Base-by-base conservation (phyloP, 2,113 vertebrate genomes). In the Tapirus terrestris region DNA sequence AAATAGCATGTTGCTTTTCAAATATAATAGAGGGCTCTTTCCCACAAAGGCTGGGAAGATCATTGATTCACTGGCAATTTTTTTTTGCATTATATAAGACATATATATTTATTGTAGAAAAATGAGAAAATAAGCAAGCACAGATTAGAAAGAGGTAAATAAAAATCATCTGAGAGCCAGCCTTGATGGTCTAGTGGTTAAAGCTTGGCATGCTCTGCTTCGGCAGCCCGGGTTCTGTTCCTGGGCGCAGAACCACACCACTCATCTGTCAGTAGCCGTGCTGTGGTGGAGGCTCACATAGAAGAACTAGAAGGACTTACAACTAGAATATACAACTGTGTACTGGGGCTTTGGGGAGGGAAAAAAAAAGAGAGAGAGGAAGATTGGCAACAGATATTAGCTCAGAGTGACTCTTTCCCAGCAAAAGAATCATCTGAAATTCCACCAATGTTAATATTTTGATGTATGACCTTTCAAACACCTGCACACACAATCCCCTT, bases 81-180 rank as follows among this genome's bases (percentile, higher is more conserved):
- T 3, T 23, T 77, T 94, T 76, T 87, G 43, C 25, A 73, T 88
- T 53, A 48, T 58, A 14, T 56, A 89, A 70, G 11, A 82, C 83
- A 60, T 89, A 77, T 17, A 16, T 70, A 17, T 45, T 73, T 83
- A 80, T 80, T 84, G 13, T 76, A 77, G 58, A 82, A 76, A 94
- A 89, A 63, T 65, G 12, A 20, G 63, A 87, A 97, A 91, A 67
- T 77, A 91, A 93, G 13, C 31, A 97, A 97, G 65, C 58, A 36
- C 17, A 70, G 23, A 31, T 39, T 79, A 94, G 85, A 83, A 91
- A 86, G 93, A 82, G 29, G 36, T 63, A 95, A 70, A 75, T 67
- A 87, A 60, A 87, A 91, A 83, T 84, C 7, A 85, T 17, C 48
- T 87, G 36, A 90, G 48, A 48, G 48, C 48, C 48, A 48, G 48